phyloP scores from a whole-genome alignment of 2,113 vertebrate genomes.

The Piaya cayana region DNA sequence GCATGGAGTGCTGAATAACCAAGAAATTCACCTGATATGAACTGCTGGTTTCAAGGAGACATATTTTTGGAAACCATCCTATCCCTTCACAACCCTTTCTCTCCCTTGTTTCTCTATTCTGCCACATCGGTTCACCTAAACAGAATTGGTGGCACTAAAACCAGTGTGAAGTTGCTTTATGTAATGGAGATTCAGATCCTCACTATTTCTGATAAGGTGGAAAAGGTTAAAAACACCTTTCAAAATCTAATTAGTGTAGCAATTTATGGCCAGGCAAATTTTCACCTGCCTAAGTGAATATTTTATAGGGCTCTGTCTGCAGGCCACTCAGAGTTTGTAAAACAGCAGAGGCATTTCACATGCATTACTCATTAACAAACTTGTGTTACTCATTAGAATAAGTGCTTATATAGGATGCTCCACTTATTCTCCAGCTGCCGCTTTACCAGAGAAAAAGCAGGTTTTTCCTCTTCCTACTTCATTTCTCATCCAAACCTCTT shows the following conservation, averaged over 20 bases:
- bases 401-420: background rate
- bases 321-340: background rate
- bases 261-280: slow-evolving; percentile 4
- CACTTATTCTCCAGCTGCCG: background rate
- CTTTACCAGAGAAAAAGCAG: background rate
- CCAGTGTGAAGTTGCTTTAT: background rate
- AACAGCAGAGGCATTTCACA: background rate
- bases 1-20: background rate
- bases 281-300: background rate
- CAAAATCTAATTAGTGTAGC: background rate
- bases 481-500: background rate
- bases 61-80: background rate
- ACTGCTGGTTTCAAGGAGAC: background rate
- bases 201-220: background rate
- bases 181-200: background rate
- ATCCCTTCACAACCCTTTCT: background rate
- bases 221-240: slow-evolving; percentile 16
- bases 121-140: background rate
- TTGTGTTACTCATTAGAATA: background rate
- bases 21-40: background rate
- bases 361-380: background rate
- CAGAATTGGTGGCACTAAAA: background rate
- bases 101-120: background rate
- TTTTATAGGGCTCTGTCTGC: background rate
- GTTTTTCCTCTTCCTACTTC: background rate